Percentiles rank a stretch among this genome's conserved stretches.
phyloP scores from a whole-genome alignment of 2,113 vertebrate species.

The Trogon melanurus region DNA sequence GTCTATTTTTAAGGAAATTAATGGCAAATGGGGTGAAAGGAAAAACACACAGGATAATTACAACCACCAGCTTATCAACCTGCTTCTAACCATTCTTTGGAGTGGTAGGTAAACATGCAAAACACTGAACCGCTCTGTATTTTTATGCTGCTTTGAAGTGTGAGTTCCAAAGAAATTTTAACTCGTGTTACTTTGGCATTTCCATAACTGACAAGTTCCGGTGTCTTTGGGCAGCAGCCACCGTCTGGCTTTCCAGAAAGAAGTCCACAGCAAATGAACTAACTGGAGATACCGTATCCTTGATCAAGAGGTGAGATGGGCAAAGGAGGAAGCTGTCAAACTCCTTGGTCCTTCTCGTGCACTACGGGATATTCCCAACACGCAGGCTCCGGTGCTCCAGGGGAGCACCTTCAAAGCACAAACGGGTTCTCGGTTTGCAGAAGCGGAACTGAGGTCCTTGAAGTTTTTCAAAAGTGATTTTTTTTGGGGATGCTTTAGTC shows the following conservation, averaged over 20 bases:
- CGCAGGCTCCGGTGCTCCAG: rapidly evolving
- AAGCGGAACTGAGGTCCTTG: neutral
- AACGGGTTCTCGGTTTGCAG: neutral
- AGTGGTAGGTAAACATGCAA: constrained; percentile 52
- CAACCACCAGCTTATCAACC: constrained; percentile 15
- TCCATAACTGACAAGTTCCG: neutral
- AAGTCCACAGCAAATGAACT: neutral
- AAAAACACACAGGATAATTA: constrained; percentile 32
- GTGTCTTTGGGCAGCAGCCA: neutral
- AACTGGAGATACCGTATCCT: neutral
- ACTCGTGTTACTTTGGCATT: neutral
- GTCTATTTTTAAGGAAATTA: constrained; percentile 25
- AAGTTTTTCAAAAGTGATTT: neutral
- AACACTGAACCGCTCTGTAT: neutral
- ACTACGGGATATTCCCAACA: neutral
- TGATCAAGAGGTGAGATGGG: neutral
- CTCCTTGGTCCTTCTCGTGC: rapidly evolving
- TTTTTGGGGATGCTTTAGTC: neutral
- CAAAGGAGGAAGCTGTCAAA: neutral
- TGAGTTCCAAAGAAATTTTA: neutral
- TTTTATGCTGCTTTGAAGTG: constrained; percentile 54
- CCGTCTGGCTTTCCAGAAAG: neutral
- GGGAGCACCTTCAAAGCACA: neutral
- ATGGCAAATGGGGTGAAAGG: constrained; percentile 20
- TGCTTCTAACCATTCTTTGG: constrained; percentile 36